These are phyloP conservation scores for Hirtodrosophila cameraria DNA, from an alignment of 2,888 invertebrate species.

Conservation along the genomic window DNA sequence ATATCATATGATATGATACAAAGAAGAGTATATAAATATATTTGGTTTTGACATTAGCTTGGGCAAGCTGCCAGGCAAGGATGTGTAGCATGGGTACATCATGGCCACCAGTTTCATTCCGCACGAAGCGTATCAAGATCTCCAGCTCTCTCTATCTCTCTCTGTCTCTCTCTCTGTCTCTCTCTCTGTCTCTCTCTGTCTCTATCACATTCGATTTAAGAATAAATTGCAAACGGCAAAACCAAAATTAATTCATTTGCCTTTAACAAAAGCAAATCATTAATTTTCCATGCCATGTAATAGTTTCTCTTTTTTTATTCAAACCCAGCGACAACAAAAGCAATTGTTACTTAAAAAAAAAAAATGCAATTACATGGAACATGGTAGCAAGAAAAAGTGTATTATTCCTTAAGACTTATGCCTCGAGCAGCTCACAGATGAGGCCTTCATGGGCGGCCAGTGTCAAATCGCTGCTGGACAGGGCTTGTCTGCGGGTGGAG, in stretches of 20 bases:
- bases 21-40: constrained; percentile 7
- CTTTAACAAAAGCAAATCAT: constrained; percentile 23
- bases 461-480: constrained; percentile 59
- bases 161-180: too few species aligned
- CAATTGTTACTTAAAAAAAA: constrained; percentile 17
- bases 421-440: constrained; percentile 70
- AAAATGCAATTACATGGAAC: constrained; percentile 45
- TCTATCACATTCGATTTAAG: too few species aligned
- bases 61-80: constrained; percentile 64
- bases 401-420: constrained; percentile 18
- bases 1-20: too few species aligned
- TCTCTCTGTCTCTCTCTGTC: too few species aligned
- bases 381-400: constrained; percentile 6
- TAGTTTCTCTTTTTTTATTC: constrained; percentile 39
- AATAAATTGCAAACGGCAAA: constrained; percentile 14
- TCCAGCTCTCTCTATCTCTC: not conserved
- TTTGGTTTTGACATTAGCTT: constrained; percentile 10
- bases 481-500: constrained; percentile 52
- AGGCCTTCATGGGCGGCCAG: constrained; percentile 76
- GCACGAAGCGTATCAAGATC: constrained; percentile 10
- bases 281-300: constrained; percentile 31
- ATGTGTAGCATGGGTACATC: too few species aligned
- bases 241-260: constrained; percentile 32
- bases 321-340: constrained; percentile 34
- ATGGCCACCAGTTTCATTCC: constrained; percentile 43